phyloP scores from a whole-genome alignment of 2,797 vertebrate species.

The Xerus rutilus region DNA sequence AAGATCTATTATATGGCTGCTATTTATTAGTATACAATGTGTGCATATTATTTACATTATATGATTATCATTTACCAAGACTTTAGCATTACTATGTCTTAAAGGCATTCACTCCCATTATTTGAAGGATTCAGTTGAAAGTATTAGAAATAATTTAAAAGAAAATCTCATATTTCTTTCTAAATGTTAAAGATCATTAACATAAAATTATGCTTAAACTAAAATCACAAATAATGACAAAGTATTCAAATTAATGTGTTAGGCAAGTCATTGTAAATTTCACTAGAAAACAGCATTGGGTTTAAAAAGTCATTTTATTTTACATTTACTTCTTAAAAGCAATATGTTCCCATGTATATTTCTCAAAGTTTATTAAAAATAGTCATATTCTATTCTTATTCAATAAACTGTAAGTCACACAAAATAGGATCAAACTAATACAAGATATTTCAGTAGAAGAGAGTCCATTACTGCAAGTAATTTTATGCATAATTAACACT shows the following conservation, averaged over 20 bases:
- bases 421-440: not conserved
- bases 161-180: not conserved
- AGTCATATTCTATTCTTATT: not conserved
- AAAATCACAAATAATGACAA: constrained; percentile 30
- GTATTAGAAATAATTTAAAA: not conserved
- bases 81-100: not conserved
- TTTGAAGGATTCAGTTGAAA: not conserved
- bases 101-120: not conserved
- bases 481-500: not conserved
- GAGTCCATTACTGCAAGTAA: not conserved
- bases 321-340: not conserved
- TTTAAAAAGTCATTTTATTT: constrained; percentile 20
- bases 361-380: constrained; percentile 35
- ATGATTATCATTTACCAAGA: not conserved
- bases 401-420: not conserved
- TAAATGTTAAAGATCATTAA: not conserved
- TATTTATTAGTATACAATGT: not conserved
- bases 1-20: not conserved
- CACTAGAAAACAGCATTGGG: not conserved
- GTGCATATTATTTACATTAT: not conserved
- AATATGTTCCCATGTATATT: not conserved
- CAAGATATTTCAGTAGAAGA: not conserved
- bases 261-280: not conserved
- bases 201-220: not conserved
- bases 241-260: not conserved